These are phyloP conservation scores for Sinonovacula constricta DNA, from an alignment of 1,140 invertebrate species.

Conservation along the genomic window DNA sequence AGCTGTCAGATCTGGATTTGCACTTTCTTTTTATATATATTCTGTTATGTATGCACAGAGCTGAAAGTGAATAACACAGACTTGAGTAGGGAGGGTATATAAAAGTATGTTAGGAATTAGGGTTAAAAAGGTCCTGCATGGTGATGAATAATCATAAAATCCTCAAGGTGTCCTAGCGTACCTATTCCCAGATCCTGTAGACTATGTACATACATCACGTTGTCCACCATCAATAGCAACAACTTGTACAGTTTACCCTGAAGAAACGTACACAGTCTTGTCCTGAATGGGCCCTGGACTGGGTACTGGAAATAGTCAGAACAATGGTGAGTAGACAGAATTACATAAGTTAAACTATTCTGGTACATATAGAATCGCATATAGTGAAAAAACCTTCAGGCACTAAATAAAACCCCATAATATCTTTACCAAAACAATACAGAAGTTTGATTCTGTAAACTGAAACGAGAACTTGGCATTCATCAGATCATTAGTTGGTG, in stretches of 20 bases:
- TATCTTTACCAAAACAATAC: too few species aligned
- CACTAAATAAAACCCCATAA: too few species aligned
- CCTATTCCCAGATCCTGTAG: constrained; percentile 56
- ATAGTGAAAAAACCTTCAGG: too few species aligned
- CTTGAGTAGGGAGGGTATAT: not conserved
- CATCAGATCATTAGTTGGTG: too few species aligned
- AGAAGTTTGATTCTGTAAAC: too few species aligned
- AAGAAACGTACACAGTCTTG: constrained; percentile 60
- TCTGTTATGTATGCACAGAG: not conserved
- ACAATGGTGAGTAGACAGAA: too few species aligned
- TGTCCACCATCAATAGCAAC: constrained; percentile 57
- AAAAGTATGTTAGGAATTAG: not conserved
- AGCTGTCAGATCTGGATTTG: too few species aligned
- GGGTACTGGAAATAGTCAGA: constrained; percentile 69
- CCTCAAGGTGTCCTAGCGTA: constrained; percentile 7
- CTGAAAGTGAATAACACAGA: not conserved
- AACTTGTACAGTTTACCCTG: constrained; percentile 49
- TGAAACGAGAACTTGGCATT: too few species aligned
- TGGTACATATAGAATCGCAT: too few species aligned
- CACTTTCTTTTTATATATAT: too few species aligned
- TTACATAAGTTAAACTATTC: too few species aligned
- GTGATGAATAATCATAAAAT: not conserved
- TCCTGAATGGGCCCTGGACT: constrained; percentile 59
- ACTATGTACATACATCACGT: constrained; percentile 59
- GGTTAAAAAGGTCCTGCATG: not conserved